A percentile compares a stretch with the other conserved stretches of the same genome.
These are phyloP conservation scores for Ficedula albicollis DNA, from an alignment of 2,797 vertebrate genomes.

Conservation along the genomic window DNA sequence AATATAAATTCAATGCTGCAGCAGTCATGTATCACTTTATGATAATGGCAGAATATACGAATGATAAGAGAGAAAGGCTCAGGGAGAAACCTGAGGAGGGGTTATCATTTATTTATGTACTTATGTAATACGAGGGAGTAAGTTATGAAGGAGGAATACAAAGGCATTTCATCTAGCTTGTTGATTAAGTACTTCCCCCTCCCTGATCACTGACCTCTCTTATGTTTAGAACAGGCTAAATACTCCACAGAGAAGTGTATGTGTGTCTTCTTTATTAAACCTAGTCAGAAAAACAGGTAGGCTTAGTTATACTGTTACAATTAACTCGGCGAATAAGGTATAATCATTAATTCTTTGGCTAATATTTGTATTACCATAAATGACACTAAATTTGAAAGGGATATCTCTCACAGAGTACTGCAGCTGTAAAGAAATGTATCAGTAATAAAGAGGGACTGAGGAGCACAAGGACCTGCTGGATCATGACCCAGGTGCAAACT, in stretches of 20 bases:
- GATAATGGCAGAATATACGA: conserved; percentile 4
- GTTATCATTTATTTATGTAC: conserved; percentile 40
- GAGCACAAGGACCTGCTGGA: not conserved
- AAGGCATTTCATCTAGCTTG: conserved; percentile 14
- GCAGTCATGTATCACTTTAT: conserved; percentile 20
- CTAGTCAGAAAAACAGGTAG: not conserved
- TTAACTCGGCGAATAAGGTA: not conserved
- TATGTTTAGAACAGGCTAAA: not conserved
- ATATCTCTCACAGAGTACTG: not conserved
- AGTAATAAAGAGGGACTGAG: not conserved
- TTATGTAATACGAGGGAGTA: not conserved
- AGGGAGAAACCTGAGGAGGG: not conserved
- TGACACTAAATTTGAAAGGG: not conserved
- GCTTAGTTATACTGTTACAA: not conserved
- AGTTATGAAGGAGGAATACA: conserved; percentile 1
- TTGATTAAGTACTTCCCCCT: not conserved
- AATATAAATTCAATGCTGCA: not conserved
- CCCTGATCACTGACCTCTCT: not conserved
- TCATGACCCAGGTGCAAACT: not conserved
- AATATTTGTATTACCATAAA: not conserved
- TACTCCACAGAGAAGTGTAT: not conserved
- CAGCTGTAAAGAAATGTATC: not conserved
- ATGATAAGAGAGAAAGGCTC: not conserved
- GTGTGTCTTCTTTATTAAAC: not conserved
- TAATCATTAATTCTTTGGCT: not conserved